A percentile compares a stretch with the other conserved stretches of the same genome.
These are phyloP conservation scores for Zaprionus gabonicus DNA, from an alignment of 1,140 invertebrate species.

Conservation along the genomic window DNA sequence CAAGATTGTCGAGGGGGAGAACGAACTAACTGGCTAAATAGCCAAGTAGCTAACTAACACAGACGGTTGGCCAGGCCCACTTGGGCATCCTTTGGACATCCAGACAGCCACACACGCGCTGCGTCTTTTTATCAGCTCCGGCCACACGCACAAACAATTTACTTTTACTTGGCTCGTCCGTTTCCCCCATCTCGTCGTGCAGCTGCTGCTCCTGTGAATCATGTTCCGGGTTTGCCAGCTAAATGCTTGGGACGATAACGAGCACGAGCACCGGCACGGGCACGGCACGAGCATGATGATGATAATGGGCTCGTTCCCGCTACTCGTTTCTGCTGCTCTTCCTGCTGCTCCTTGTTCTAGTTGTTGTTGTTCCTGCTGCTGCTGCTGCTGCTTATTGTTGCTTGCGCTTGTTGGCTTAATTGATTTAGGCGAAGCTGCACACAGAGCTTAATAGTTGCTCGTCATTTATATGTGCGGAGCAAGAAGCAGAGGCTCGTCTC, in stretches of 20 bases:
- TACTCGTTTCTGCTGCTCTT: constrained; percentile 44
- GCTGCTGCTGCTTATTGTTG: constrained; percentile 37
- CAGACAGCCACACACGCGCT: constrained; percentile 23
- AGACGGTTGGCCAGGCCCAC: not conserved
- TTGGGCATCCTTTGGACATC: constrained; percentile 18
- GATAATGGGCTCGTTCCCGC: constrained; percentile 71
- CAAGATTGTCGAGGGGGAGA: constrained; percentile 36
- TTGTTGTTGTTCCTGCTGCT: constrained; percentile 42
- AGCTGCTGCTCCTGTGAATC: constrained; percentile 54
- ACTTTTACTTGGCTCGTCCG: constrained; percentile 9
- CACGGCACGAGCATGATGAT: constrained; percentile 53
- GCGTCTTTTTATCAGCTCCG: constrained; percentile 52
- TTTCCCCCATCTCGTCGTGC: not conserved
- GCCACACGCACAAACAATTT: constrained; percentile 63
- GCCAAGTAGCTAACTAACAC: constrained; percentile 26
- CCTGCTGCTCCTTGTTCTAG: constrained; percentile 27
- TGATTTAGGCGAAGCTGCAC: constrained; percentile 74
- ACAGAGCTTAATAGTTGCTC: constrained; percentile 70
- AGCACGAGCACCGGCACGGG: constrained; percentile 1
- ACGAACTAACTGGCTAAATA: constrained; percentile 29
- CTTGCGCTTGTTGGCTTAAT: constrained; percentile 68
- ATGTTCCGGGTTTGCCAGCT: constrained; percentile 70
- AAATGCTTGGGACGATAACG: constrained; percentile 59
- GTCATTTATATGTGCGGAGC: constrained; percentile 56
- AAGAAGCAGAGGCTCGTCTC: not conserved